Base-by-base conservation (phyloP, 2,113 vertebrate genomes). In the Grallaria varia region DNA sequence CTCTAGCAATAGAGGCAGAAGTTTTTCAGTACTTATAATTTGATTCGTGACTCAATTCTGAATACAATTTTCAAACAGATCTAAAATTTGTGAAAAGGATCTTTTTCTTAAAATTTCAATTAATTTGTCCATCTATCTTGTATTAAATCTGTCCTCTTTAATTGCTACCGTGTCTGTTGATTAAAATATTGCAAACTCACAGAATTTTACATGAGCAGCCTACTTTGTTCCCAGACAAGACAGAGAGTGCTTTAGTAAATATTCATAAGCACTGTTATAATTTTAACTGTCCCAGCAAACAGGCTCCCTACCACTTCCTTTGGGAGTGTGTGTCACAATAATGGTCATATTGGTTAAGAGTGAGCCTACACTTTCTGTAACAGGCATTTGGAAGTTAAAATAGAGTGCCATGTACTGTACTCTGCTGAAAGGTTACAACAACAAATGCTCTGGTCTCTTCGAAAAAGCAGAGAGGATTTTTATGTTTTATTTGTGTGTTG, bases 71-170 rank as follows among this genome's bases (percentile, higher is more conserved):
- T 92, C 47, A 81, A 88, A 52, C 7, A 69, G 25, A 93, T 75
- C 33, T 84, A 47, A 78, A 71, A 91, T 84, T 77, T 84, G 24
- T 75, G 52, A 35, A 87, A 69, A 40, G 37, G 30, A 71, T 87
- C 6, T 85, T 89, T 82, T 93, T 42, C 35, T 64, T 82, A 72
- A 94, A 93, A 87, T 37, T 37, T 68, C 84, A 79, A 37, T 91
- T 89, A 94, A 40, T 87, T 93, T 87, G 37, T 44, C 60, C 20
- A 37, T 52, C 45, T 87, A 86, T 90, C 76, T 92, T 20, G 7
- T 44, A 73, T 84, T 92, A 93, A 84, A 94, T 94, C 77, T 89
- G 22, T 62, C 45, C 40, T 94, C 52, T 95, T 91, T 91, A 94
- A 95, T 84, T 93, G 39, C 24, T 62, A 37, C 52, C 1, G 0